These are phyloP conservation scores for Tychaedon coryphoeus DNA, from an alignment of 2,113 vertebrate genomes.

Conservation along the genomic window DNA sequence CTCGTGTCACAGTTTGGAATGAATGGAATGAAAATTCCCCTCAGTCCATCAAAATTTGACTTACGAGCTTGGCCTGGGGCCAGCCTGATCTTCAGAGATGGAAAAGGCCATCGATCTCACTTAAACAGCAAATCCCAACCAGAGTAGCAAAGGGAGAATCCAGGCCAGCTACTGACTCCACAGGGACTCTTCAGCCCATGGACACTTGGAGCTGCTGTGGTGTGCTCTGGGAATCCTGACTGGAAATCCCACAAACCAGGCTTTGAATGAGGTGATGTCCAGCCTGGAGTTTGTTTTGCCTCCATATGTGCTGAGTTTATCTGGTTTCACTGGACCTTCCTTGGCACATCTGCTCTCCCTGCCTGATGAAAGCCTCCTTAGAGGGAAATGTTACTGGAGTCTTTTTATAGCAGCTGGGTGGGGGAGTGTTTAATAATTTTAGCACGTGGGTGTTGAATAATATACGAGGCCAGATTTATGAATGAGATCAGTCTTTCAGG, in stretches of 20 bases:
- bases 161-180: fast-evolving
- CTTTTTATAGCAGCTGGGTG: not conserved
- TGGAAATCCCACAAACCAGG: fast-evolving
- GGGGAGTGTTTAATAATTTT: not conserved
- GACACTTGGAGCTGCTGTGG: not conserved
- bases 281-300: not conserved
- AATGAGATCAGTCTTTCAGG: not conserved
- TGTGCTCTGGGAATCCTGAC: not conserved
- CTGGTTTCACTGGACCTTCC: not conserved
- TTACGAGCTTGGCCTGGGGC: not conserved
- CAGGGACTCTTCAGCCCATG: not conserved
- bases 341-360: not conserved
- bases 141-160: not conserved
- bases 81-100: not conserved
- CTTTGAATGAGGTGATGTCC: not conserved
- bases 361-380: not conserved
- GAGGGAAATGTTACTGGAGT: not conserved
- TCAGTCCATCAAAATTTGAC: not conserved
- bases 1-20: not conserved
- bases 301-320: not conserved
- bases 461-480: not conserved
- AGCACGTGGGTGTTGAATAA: not conserved
- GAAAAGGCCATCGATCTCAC: not conserved
- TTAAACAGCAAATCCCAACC: not conserved
- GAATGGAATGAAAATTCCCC: constrained; percentile 53